These are phyloP conservation scores for Coregonus ussuriensis DNA, from an alignment of 2,797 vertebrate species.

Conservation along the genomic window DNA sequence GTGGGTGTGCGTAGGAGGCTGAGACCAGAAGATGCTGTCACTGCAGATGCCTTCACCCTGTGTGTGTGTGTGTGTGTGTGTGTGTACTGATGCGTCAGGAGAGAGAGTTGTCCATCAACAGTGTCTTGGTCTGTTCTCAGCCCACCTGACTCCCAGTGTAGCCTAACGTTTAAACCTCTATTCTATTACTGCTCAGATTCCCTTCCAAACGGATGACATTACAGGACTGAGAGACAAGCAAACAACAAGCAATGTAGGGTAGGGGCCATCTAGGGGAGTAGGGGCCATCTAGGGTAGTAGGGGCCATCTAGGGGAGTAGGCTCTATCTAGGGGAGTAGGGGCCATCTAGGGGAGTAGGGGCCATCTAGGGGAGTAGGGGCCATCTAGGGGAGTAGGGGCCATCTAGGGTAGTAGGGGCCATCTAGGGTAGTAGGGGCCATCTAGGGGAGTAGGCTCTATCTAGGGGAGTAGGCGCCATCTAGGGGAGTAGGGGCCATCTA, in stretches of 20 bases:
- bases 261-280: too few relatives aligned
- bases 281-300: too few relatives aligned
- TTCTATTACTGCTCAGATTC: not conserved
- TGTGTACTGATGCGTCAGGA: not conserved
- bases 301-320: too few relatives aligned
- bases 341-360: too few relatives aligned
- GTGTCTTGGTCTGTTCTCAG: not conserved
- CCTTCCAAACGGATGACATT: not conserved
- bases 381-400: too few relatives aligned
- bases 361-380: too few relatives aligned
- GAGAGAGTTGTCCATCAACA: not conserved
- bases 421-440: too few relatives aligned
- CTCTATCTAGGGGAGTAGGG: too few relatives aligned
- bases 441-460: too few relatives aligned
- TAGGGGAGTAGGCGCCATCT: too few relatives aligned
- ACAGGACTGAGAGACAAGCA: not conserved
- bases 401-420: too few relatives aligned
- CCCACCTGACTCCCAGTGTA: not conserved
- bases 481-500: too few relatives aligned
- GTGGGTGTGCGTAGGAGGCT: not conserved
- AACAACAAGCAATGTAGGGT: not conserved
- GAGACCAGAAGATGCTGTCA: not conserved
- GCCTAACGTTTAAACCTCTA: not conserved
- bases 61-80: conserved; percentile 2
- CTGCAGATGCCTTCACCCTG: not conserved